These are phyloP conservation scores for Rhogogaster chlorosoma DNA, from an alignment of 2,888 invertebrate species.

Conservation along the genomic window DNA sequence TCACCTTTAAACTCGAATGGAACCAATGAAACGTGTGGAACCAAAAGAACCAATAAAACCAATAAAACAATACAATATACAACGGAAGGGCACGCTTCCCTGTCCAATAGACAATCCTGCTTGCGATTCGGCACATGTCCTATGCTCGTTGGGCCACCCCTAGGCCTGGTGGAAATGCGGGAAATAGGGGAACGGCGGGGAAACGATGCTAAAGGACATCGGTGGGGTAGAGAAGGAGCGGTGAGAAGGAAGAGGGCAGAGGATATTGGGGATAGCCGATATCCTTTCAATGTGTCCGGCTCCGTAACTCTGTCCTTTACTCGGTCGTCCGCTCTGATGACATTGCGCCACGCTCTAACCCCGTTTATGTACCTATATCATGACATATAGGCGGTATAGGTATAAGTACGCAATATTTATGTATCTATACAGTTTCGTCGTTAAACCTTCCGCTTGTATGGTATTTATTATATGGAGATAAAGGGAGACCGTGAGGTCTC, in stretches of 20 bases:
- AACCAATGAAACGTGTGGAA: neutral
- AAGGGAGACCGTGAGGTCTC: neutral
- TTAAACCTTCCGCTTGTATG: neutral
- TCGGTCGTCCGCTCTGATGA: constrained; percentile 38
- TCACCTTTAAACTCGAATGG: neutral
- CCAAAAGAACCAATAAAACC: neutral
- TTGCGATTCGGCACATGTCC: constrained; percentile 42
- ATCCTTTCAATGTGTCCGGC: constrained; percentile 48
- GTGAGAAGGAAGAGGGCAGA: neutral
- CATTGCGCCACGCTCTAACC: constrained; percentile 24
- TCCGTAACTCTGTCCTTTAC: constrained; percentile 34
- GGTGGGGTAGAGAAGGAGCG: constrained; percentile 21
- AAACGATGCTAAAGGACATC: constrained; percentile 31
- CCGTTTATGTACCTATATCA: constrained; percentile 26
- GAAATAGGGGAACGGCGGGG: constrained; percentile 33
- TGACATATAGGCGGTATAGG: neutral
- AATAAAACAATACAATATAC: constrained; percentile 11
- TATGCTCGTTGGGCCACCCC: constrained; percentile 33
- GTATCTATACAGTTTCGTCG: constrained; percentile 16
- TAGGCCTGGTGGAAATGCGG: constrained; percentile 34
- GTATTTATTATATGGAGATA: neutral
- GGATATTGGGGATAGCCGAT: constrained; percentile 52
- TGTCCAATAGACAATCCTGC: constrained; percentile 29
- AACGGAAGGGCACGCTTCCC: neutral
- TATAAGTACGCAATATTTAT: constrained; percentile 15